phyloP scores from a whole-genome alignment of 2,888 invertebrate species.

The Saturnia japonica region DNA sequence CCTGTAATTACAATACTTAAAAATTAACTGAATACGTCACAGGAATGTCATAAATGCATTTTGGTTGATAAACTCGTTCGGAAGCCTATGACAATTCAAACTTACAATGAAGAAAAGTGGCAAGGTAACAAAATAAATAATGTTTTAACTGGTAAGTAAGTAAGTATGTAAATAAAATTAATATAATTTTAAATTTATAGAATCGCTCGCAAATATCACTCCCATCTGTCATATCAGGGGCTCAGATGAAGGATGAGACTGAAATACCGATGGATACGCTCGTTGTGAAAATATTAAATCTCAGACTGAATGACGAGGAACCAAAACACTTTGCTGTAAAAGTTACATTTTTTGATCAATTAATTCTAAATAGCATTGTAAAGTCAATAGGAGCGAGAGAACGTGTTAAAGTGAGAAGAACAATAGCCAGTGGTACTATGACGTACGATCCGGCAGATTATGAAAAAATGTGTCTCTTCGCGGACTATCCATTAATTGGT shows the following conservation, averaged over 20 bases:
- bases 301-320: slow-evolving; percentile 50
- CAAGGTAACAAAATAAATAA: background rate
- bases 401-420: slow-evolving; percentile 17
- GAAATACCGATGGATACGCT: slow-evolving; percentile 48
- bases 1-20: background rate
- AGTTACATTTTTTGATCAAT: slow-evolving; percentile 57
- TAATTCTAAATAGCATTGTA: slow-evolving; percentile 49
- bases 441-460: slow-evolving; percentile 68
- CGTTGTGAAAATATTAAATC: slow-evolving; percentile 47
- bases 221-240: slow-evolving; percentile 33
- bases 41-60: background rate
- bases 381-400: slow-evolving; percentile 45
- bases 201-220: slow-evolving; percentile 42
- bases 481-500: slow-evolving; percentile 67
- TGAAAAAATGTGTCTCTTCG: slow-evolving; percentile 65
- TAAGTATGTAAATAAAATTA: background rate
- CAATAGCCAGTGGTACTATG: slow-evolving; percentile 51
- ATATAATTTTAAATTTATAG: slow-evolving; percentile 22
- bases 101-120: slow-evolving; percentile 8
- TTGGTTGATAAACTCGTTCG: background rate
- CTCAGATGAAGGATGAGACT: slow-evolving; percentile 35
- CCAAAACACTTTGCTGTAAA: slow-evolving; percentile 45
- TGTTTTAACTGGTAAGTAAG: background rate
- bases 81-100: background rate
- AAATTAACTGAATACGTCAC: background rate